These are phyloP conservation scores for Brienomyrus longianalis DNA, from an alignment of 2,113 vertebrate genomes.

Conservation along the genomic window DNA sequence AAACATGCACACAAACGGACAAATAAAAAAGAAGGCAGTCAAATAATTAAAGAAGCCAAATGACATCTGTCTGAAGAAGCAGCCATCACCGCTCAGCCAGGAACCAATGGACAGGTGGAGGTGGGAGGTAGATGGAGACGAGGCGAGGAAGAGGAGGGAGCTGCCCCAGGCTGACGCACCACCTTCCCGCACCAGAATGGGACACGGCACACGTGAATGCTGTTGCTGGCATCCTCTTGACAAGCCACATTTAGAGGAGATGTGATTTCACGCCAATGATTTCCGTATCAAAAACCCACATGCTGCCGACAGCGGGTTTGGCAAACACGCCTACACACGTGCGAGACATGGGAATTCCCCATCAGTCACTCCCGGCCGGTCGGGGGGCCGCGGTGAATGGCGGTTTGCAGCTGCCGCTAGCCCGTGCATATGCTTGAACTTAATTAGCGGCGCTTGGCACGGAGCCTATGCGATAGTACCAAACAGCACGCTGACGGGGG, in stretches of 20 bases:
- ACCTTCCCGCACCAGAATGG: background rate
- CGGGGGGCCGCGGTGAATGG: constrained; percentile 40
- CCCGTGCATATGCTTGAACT: constrained; percentile 53
- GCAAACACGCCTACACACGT: background rate
- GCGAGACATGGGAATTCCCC: background rate
- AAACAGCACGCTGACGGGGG: constrained; percentile 51
- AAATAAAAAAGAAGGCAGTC: background rate
- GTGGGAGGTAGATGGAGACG: background rate
- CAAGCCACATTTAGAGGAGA: background rate
- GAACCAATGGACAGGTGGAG: background rate
- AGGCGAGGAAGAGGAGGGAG: background rate
- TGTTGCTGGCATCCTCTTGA: background rate
- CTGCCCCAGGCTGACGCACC: background rate
- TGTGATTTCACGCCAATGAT: background rate
- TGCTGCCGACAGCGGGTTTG: background rate
- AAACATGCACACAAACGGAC: background rate
- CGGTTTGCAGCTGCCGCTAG: constrained; percentile 55
- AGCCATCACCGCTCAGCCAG: background rate
- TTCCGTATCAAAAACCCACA: background rate
- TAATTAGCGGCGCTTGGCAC: constrained; percentile 48
- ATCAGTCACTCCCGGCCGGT: constrained; percentile 30
- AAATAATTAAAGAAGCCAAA: background rate
- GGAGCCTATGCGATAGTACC: constrained; percentile 48
- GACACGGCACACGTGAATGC: background rate
- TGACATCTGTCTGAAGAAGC: background rate